Base-by-base conservation (phyloP, 2,888 invertebrate genomes). In the Patella pellucida region DNA sequence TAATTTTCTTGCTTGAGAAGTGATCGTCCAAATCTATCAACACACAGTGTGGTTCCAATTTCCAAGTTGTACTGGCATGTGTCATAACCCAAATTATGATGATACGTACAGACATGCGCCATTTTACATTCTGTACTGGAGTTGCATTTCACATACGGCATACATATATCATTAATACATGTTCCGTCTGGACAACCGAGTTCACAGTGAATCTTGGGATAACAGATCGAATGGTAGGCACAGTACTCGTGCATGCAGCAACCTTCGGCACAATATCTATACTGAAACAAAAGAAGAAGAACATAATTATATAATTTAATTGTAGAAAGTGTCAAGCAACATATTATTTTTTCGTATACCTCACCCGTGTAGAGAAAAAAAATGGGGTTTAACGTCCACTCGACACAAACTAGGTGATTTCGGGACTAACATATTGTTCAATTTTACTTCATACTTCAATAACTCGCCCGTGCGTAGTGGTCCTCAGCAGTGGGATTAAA, bases 161-260 rank as follows among this genome's bases (percentile, higher is more conserved):
- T 84, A 72, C 89, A 89, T n/a, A 86, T 81, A 19, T 84, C 84
- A 52, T 85, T 82, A 72, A 82, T 74, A 77, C 88, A 88, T 27
- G 71, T 50, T 67, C 89, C 89, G 77, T 89, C 88, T 0, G 89
- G 89, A 73, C 89, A 89, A 7, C 85, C 86, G 69, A 84, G 82
- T 50, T 79, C 75, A 75, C 88, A 89, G 72, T 85, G 85, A 31
- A 86, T 85, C 75, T 84, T 83, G 31, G 89, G 88, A 72, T 89
- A 89, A 76, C 89, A 89, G 54, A 89, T 88, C 16, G 76, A 79
- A 72, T 84, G 84, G 77, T 82, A 88, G 71, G 88, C 87, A 81
- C 89, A 88, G 76, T 84, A 86, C 75, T 89, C 88, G 74, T 88
- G 86, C 15, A 85, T 81, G 77, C 89, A 89, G 76, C 89, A 89